Evolutionary conservation across 2,113 vertebrate genomes (phyloP).

Genomic region (Scomber japonicus): DNA sequence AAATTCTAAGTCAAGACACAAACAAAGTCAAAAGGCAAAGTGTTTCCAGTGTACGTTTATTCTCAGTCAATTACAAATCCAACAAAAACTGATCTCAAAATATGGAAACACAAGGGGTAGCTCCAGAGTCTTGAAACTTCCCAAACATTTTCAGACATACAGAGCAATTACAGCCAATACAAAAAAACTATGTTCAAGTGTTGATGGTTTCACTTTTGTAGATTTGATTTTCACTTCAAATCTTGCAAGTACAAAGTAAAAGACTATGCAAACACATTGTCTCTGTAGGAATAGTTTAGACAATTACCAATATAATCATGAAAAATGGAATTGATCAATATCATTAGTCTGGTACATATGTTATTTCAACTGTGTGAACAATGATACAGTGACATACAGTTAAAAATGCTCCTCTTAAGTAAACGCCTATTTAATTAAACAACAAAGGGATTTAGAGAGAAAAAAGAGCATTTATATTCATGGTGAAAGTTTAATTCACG

Average conservation of each 20-base stretch:
- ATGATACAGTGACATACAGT: slow-evolving; percentile 28
- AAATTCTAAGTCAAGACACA: neutral
- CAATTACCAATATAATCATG: slow-evolving; percentile 13
- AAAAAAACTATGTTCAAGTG: slow-evolving; percentile 55
- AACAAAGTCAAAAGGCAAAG: slow-evolving; percentile 5
- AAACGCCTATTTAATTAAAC: slow-evolving; percentile 44
- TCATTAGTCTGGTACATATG: slow-evolving; percentile 10
- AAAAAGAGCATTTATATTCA: slow-evolving; percentile 17
- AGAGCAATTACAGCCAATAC: slow-evolving; percentile 48
- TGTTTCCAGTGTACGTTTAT: slow-evolving; percentile 64
- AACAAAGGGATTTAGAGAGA: slow-evolving; percentile 21
- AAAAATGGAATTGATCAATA: slow-evolving; percentile 21
- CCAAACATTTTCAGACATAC: slow-evolving; percentile 33
- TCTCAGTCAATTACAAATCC: slow-evolving; percentile 45
- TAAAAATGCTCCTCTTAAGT: slow-evolving; percentile 17
- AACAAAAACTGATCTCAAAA: slow-evolving; percentile 24
- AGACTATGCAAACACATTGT: neutral
- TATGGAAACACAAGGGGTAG: slow-evolving; percentile 34
- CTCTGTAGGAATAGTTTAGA: neutral
- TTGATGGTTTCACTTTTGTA: slow-evolving; percentile 26
- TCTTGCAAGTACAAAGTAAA: slow-evolving; percentile 28
- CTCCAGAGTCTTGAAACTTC: slow-evolving; percentile 6
- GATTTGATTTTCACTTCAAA: slow-evolving; percentile 7
- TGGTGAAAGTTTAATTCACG: slow-evolving; percentile 3
- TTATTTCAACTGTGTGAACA: slow-evolving; percentile 41